Conservation (phyloP, 2,888 invertebrate species). For the Clusia tigrina region DNA sequence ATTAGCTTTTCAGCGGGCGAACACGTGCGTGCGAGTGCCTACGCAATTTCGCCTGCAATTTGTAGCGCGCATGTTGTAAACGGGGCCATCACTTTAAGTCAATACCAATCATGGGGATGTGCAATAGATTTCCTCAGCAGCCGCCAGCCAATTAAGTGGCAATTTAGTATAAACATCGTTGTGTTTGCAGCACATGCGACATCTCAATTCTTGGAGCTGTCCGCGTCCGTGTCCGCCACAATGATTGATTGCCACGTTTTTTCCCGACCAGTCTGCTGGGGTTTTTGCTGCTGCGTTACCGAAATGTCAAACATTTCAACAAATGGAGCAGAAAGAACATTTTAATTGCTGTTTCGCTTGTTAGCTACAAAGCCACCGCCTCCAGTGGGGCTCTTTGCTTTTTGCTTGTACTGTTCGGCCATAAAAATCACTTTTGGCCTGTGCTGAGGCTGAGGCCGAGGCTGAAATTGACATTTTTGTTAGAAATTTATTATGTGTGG, state of each 20-base stretch:
- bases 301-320: background rate
- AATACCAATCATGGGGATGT: no score
- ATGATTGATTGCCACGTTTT: conserved; percentile 9
- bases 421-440: conserved; percentile 30
- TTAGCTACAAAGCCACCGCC: conserved; percentile 23
- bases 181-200: background rate
- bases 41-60: no score
- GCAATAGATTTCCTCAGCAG: no score
- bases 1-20: background rate
- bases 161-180: background rate
- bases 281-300: background rate
- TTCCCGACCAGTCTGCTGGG: conserved; percentile 14
- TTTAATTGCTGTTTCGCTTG: conserved; percentile 34
- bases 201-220: background rate
- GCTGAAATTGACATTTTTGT: conserved; percentile 37
- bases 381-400: background rate
- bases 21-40: no score
- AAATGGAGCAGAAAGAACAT: conserved; percentile 20
- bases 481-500: conserved; percentile 61
- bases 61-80: background rate
- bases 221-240: background rate
- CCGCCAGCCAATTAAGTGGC: background rate
- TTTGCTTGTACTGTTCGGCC: background rate
- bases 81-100: background rate
- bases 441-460: conserved; percentile 27